These are phyloP conservation scores for Bruchidius siliquastri DNA, from an alignment of 2,888 invertebrate species.

Conservation along the genomic window DNA sequence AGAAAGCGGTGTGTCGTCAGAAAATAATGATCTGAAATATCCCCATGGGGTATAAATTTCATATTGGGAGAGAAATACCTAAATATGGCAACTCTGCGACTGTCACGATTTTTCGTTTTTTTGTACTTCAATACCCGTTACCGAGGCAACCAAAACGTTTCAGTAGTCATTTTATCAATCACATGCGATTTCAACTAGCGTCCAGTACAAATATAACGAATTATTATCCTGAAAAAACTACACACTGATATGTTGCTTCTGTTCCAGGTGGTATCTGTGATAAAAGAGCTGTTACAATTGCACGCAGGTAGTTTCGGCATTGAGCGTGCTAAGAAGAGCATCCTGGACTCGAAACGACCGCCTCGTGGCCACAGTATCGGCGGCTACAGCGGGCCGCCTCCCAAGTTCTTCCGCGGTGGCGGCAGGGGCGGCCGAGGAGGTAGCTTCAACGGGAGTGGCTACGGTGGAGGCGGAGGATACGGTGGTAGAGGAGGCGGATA, in stretches of 20 bases:
- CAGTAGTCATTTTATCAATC: too few species aligned
- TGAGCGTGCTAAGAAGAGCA: slow-evolving; percentile 52
- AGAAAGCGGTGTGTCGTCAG: too few species aligned
- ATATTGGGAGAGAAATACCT: too few species aligned
- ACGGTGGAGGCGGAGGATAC: slow-evolving; percentile 17
- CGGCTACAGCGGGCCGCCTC: slow-evolving; percentile 39
- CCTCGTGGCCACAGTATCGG: slow-evolving; percentile 47
- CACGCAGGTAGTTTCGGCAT: slow-evolving; percentile 72
- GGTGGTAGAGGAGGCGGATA: slow-evolving; percentile 24
- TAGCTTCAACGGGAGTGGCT: slow-evolving; percentile 7
- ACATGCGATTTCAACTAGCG: too few species aligned
- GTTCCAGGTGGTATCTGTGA: slow-evolving; percentile 59
- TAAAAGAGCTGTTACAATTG: slow-evolving; percentile 71
- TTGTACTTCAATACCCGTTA: too few species aligned
- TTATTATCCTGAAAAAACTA: too few species aligned
- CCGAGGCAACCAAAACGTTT: too few species aligned
- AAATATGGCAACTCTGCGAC: too few species aligned
- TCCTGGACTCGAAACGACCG: slow-evolving; percentile 52
- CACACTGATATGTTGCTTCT: not conserved
- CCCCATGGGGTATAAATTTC: too few species aligned
- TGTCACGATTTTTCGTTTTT: too few species aligned
- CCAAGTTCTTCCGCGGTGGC: slow-evolving; percentile 44
- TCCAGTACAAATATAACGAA: too few species aligned
- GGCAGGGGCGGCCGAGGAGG: slow-evolving; percentile 18
- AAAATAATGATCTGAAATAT: too few species aligned